Conservation (phyloP, 2,888 invertebrate species). For the Tipula confusa region DNA sequence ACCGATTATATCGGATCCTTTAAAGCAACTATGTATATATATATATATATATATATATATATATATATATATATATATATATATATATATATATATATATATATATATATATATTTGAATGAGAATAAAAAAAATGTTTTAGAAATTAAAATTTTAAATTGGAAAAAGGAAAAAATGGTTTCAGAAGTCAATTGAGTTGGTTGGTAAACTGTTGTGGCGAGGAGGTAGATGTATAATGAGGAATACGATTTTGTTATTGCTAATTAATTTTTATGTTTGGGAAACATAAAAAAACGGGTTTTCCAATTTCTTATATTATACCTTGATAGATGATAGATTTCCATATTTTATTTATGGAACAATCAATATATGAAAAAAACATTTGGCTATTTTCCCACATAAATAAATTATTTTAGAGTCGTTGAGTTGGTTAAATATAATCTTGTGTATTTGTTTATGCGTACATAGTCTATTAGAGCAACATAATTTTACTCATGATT, state of each 20-base stretch:
- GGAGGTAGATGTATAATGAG: not conserved
- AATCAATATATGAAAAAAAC: not conserved
- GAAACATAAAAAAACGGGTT: not conserved
- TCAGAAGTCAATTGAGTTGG: not conserved
- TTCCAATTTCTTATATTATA: not conserved
- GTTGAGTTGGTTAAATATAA: no score
- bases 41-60: not conserved
- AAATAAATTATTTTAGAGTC: not conserved
- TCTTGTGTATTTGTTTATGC: no score
- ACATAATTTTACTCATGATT: not conserved
- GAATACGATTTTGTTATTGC: not conserved
- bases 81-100: not conserved
- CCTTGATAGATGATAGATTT: not conserved
- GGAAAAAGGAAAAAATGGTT: not conserved
- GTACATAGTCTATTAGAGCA: no score
- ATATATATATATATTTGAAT: not conserved
- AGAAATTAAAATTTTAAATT: constrained; percentile 12
- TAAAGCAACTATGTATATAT: not conserved
- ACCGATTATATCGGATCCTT: not conserved
- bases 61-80: not conserved
- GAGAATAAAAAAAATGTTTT: not conserved
- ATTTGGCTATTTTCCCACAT: not conserved
- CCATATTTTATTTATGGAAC: not conserved
- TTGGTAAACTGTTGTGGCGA: not conserved
- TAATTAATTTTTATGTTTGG: not conserved